phyloP scores from a whole-genome alignment of 2,113 vertebrate species.

The Cephalopholis sonnerati region DNA sequence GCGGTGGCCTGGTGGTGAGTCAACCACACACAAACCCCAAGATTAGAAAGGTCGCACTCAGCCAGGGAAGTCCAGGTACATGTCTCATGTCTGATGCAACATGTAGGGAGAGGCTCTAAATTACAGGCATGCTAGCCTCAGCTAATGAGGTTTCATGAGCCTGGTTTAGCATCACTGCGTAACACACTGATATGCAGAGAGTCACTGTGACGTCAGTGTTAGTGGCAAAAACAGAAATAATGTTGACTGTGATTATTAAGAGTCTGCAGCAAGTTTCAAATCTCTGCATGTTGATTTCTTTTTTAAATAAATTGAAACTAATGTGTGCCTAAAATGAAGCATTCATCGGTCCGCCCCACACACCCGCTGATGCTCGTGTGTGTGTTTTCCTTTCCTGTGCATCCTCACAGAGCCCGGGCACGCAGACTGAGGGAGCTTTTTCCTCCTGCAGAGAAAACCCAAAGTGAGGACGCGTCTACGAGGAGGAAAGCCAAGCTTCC shows the following conservation, averaged over 20 bases:
- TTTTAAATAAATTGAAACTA: not conserved
- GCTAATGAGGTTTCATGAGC: too few species aligned
- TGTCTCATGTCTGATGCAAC: too few species aligned
- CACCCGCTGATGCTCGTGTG: not conserved
- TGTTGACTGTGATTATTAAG: not conserved
- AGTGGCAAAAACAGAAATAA: too few species aligned
- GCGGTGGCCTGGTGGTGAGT: too few species aligned
- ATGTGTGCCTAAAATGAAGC: not conserved
- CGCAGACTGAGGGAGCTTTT: constrained; percentile 16
- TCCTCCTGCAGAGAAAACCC: constrained; percentile 55
- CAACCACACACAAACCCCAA: too few species aligned
- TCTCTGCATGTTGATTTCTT: not conserved
- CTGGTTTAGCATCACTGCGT: too few species aligned
- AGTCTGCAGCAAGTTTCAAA: not conserved
- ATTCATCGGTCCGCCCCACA: not conserved
- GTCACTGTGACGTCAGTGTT: too few species aligned
- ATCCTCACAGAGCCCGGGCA: constrained; percentile 5
- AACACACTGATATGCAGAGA: too few species aligned
- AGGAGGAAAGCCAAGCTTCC: constrained; percentile 59
- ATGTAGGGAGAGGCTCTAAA: too few species aligned
- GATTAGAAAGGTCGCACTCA: too few species aligned
- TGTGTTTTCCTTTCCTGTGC: constrained; percentile 19
- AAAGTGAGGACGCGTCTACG: constrained; percentile 49
- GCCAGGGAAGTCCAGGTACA: too few species aligned
- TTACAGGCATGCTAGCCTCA: too few species aligned